Base-by-base conservation (phyloP, 2,113 vertebrate genomes). In the Phaetusa simplex region DNA sequence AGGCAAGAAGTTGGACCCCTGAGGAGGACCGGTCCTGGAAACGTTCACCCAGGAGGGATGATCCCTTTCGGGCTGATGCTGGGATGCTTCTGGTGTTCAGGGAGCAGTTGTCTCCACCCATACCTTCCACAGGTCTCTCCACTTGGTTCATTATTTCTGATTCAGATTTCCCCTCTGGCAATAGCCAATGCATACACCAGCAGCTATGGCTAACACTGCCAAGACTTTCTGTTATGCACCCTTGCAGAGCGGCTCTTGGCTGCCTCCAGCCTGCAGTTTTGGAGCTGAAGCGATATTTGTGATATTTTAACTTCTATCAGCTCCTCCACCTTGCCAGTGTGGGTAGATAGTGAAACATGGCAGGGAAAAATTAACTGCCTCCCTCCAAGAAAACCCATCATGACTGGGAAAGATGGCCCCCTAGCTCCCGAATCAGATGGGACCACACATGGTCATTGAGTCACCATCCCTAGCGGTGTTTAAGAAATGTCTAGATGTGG, bases 361-460 rank as follows among this genome's bases (percentile, higher is more conserved):
- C 42, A 58, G 55, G 81, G 22, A 78, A n/a, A 67, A 64, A 67
- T 66, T 14, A 78, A 16, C 47, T 74, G 22, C 13, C 2, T 2
- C 10, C 13, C 20, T 77, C 53, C 21, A 10, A 0, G 3, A n/a
- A 61, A 86, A 56, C n/a, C 47, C 64, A 3, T 22, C 5, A 0
- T 16, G 29, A 40, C 43, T 1, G 1, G 40, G 20, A 18, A 24
- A 56, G 52, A 16, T 32, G 45, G 45, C 45, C 6, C 53, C 32
- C 17, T 10, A 6, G 42, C 10, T 86, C 36, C 43, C 61, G 66
- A 47, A 86, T 29, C 70, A 61, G 20, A 11, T 0, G 1, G 42
- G 24, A 29, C 26, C n/a, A 78, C 55, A 49, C 24, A 1, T 5
- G 38, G 38, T 38, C 38, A 8, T 38, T 38, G 38, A 38, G 38